Percentiles rank a stretch among this genome's conserved stretches.
These are phyloP conservation scores for Drosophila ercepeae DNA, from an alignment of 1,140 invertebrate species.

Conservation along the genomic window DNA sequence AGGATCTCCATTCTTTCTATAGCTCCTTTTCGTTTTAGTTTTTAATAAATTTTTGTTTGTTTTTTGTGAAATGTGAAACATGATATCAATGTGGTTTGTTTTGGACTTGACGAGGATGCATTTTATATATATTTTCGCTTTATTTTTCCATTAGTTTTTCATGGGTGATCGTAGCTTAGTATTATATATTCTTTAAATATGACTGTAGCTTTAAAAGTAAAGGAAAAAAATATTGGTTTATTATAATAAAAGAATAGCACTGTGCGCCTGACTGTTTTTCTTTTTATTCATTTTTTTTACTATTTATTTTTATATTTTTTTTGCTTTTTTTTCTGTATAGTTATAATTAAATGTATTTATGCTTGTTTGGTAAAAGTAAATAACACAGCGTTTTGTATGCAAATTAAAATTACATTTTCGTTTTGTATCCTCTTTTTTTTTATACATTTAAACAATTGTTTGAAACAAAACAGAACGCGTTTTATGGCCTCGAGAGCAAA, in stretches of 20 bases:
- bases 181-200: slow-evolving; percentile 11
- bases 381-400: slow-evolving; percentile 68
- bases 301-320: slow-evolving; percentile 34
- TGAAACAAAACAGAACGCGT: slow-evolving; percentile 51
- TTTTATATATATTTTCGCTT: slow-evolving; percentile 21
- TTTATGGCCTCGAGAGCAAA: slow-evolving; percentile 64
- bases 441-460: slow-evolving; percentile 25
- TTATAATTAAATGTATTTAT: slow-evolving; percentile 49
- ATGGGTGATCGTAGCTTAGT: slow-evolving; percentile 1
- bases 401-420: slow-evolving; percentile 65
- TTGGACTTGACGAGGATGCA: slow-evolving; percentile 49
- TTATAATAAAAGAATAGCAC: slow-evolving; percentile 50
- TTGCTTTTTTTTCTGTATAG: slow-evolving; percentile 24
- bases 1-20: slow-evolving; percentile 2
- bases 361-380: slow-evolving; percentile 69
- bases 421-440: slow-evolving; percentile 27
- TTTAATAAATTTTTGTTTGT: slow-evolving; percentile 23
- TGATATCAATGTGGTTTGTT: slow-evolving; percentile 66
- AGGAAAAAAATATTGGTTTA: slow-evolving; percentile 1
- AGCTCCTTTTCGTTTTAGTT: slow-evolving; percentile 16
- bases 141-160: slow-evolving; percentile 3
- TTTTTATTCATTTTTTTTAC: slow-evolving; percentile 17
- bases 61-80: slow-evolving; percentile 68
- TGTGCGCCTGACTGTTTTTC: slow-evolving; percentile 64
- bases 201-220: slow-evolving; percentile 22